Conservation (phyloP, 92 coral and sea anemone genomes). For the Porites cylindrica region DNA sequence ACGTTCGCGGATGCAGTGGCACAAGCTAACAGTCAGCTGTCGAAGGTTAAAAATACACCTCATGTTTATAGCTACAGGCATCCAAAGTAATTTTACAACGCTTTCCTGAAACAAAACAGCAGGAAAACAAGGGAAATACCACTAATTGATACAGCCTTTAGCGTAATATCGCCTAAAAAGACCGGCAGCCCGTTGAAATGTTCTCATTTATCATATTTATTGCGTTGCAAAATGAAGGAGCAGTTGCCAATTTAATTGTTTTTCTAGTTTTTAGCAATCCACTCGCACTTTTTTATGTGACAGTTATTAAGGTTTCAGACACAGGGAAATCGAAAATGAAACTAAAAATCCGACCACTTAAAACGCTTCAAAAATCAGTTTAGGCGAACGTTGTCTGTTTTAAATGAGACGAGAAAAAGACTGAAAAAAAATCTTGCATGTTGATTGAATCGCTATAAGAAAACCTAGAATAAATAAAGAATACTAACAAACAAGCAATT, state of each 20-base stretch:
- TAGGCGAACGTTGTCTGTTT: not conserved
- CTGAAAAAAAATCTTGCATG: not conserved
- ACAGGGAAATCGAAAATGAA: not conserved
- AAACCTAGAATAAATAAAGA: not conserved
- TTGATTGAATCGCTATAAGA: not conserved
- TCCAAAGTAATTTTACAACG: not conserved
- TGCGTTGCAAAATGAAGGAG: conserved; percentile 10
- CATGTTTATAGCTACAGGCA: not conserved
- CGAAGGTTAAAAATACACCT: conserved; percentile 2
- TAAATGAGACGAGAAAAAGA: not conserved
- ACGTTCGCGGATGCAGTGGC: not conserved
- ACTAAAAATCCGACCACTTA: conserved; percentile 5
- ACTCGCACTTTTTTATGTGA: too few relatives aligned
- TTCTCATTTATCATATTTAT: conserved; percentile 18
- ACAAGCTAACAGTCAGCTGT: not conserved
- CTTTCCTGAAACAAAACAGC: not conserved
- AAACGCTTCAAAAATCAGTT: not conserved
- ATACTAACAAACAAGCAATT: not conserved
- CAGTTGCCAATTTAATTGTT: not conserved
- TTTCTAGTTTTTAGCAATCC: too few relatives aligned
- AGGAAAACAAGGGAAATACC: not conserved
- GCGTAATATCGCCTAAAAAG: conserved; percentile 16
- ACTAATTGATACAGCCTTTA: conserved; percentile 7
- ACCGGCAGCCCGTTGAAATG: not conserved
- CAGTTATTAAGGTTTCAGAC: too few relatives aligned